Evolutionary conservation across 2,888 invertebrate genomes (phyloP).

Genomic region (Eupithecia dodoneata): DNA sequence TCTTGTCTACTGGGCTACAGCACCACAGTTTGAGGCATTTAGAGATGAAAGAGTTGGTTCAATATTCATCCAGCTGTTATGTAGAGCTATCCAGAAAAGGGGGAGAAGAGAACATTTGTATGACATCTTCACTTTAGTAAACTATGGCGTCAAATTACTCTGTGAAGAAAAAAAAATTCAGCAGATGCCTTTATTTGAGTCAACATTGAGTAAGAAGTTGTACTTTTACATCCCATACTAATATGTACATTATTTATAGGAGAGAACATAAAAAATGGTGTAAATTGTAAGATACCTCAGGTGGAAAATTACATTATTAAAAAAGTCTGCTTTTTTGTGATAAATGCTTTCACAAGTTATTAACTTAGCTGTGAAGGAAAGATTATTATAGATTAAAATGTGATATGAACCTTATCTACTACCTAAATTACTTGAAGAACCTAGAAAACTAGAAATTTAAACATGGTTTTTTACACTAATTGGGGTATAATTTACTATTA

Average conservation of each 20-base stretch:
- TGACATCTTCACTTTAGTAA: conserved; percentile 74
- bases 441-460: too few species aligned
- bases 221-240: conserved; percentile 57
- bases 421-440: too few species aligned
- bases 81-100: conserved; percentile 55
- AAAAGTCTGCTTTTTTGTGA: too few species aligned
- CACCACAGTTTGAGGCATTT: conserved; percentile 73
- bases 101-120: conserved; percentile 62
- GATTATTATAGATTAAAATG: too few species aligned
- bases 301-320: too few species aligned
- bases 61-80: conserved; percentile 73
- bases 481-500: too few species aligned
- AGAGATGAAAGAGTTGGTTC: conserved; percentile 68
- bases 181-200: conserved; percentile 70
- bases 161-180: conserved; percentile 54
- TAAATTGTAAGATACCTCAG: neutral
- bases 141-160: conserved; percentile 55
- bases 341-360: too few species aligned
- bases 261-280: neutral
- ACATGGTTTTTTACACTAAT: too few species aligned
- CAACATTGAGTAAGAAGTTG: conserved; percentile 70
- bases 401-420: too few species aligned
- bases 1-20: conserved; percentile 75
- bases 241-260: neutral
- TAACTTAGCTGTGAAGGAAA: too few species aligned